phyloP scores from a whole-genome alignment of 64 coral and sea anemone species.

The Pocillopora verrucosa region DNA sequence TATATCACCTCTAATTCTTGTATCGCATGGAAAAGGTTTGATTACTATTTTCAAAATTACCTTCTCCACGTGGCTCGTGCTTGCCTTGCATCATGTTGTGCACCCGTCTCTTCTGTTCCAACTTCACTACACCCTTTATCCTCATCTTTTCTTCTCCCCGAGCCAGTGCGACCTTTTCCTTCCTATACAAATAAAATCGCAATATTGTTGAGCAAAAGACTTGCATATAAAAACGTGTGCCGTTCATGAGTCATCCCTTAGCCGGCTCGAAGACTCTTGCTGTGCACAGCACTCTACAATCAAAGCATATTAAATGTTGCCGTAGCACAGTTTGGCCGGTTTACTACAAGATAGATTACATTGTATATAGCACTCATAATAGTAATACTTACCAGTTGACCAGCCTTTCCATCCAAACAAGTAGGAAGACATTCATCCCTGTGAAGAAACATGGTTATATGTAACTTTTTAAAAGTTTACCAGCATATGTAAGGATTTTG shows the following conservation, averaged over 20 bases:
- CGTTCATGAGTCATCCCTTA: too few relatives aligned
- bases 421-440: constrained; percentile 40
- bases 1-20: too few relatives aligned
- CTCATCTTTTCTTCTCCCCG: not conserved
- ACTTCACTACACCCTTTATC: not conserved
- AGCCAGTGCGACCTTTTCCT: not conserved
- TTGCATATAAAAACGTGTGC: too few relatives aligned
- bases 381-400: constrained; percentile 5
- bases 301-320: too few relatives aligned
- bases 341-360: too few relatives aligned
- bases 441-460: not conserved
- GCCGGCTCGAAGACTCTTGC: not conserved
- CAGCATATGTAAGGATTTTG: not conserved
- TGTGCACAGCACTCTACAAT: too few relatives aligned
- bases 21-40: too few relatives aligned
- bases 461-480: not conserved
- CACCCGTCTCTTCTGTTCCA: not conserved
- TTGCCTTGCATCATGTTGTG: constrained; percentile 17
- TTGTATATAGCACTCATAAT: not conserved
- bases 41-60: not conserved
- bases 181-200: not conserved
- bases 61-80: constrained; percentile 8
- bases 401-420: constrained; percentile 16
- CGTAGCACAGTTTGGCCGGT: too few relatives aligned
- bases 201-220: not conserved